These are phyloP conservation scores for Petroica traversi DNA, from an alignment of 2,113 vertebrate species.

Conservation along the genomic window DNA sequence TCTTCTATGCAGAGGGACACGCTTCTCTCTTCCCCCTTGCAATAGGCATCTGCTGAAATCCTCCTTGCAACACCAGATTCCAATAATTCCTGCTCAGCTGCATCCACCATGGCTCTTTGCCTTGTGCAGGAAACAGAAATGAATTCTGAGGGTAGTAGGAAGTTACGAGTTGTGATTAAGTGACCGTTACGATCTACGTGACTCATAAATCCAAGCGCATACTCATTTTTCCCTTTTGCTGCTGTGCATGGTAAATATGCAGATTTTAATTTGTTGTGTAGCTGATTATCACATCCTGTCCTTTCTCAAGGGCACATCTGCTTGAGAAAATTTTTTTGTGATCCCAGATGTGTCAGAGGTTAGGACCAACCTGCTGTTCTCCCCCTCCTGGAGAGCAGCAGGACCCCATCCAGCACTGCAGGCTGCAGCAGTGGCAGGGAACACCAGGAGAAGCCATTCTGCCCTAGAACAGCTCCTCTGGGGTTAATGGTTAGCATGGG, in stretches of 20 bases:
- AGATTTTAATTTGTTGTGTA: neutral
- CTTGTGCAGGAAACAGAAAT: neutral
- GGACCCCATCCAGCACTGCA: neutral
- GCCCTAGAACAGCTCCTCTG: neutral
- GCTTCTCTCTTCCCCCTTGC: neutral
- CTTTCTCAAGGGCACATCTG: neutral
- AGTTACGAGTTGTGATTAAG: neutral
- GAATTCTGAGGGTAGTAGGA: neutral
- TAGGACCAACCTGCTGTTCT: neutral
- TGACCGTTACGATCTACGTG: neutral
- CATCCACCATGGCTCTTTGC: neutral
- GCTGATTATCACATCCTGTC: neutral
- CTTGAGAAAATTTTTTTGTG: neutral
- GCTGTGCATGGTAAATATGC: neutral
- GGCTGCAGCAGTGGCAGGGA: neutral
- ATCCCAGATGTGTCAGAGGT: neutral
- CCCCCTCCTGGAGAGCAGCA: neutral
- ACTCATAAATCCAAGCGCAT: neutral
- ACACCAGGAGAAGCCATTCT: neutral
- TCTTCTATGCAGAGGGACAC: neutral
- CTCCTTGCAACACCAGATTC: neutral
- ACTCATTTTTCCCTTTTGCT: neutral
- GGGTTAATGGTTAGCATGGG: rapidly evolving
- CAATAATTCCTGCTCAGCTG: neutral
- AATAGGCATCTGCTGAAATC: neutral